Evolutionary conservation across 2,888 invertebrate genomes (phyloP).

Genomic region (Drosophila cognata): DNA sequence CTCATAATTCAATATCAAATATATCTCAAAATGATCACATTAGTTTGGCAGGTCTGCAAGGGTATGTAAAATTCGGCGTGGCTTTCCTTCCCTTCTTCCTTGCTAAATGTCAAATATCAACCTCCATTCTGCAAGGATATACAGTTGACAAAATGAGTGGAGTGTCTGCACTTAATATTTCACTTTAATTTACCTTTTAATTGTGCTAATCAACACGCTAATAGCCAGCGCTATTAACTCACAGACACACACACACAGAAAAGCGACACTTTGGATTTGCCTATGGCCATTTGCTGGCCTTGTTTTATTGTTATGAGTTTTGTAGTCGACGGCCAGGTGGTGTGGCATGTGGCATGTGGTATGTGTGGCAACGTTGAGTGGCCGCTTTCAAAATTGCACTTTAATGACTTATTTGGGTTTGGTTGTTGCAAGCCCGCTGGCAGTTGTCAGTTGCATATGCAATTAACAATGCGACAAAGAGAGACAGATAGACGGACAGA

Average conservation of each 20-base stretch:
- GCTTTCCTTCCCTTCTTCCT: not conserved
- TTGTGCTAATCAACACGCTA: slow-evolving; percentile 76
- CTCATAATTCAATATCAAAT: not conserved
- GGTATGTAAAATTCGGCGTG: not conserved
- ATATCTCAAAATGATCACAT: not conserved
- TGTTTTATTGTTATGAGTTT: slow-evolving; percentile 77
- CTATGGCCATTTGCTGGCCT: slow-evolving; percentile 51
- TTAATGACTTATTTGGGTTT: slow-evolving; percentile 77
- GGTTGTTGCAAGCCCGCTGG: slow-evolving; percentile 14
- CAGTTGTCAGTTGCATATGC: slow-evolving; percentile 28
- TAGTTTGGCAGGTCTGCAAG: not conserved
- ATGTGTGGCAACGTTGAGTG: slow-evolving; percentile 18
- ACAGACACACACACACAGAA: slow-evolving; percentile 18
- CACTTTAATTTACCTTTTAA: slow-evolving; percentile 75
- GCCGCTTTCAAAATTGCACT: slow-evolving; percentile 73
- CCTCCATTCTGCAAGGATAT: not conserved
- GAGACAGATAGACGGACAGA: slow-evolving; percentile 19
- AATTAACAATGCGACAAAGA: slow-evolving; percentile 53
- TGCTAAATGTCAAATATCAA: not conserved
- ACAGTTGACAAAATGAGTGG: slow-evolving; percentile 7
- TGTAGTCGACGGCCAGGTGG: slow-evolving; percentile 44
- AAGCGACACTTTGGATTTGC: slow-evolving; percentile 7
- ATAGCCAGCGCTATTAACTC: slow-evolving; percentile 65
- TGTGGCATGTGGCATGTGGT: not conserved
- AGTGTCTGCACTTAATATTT: slow-evolving; percentile 63